phyloP scores from a whole-genome alignment of 1,140 invertebrate genomes.

The Zaprionus davidi region DNA sequence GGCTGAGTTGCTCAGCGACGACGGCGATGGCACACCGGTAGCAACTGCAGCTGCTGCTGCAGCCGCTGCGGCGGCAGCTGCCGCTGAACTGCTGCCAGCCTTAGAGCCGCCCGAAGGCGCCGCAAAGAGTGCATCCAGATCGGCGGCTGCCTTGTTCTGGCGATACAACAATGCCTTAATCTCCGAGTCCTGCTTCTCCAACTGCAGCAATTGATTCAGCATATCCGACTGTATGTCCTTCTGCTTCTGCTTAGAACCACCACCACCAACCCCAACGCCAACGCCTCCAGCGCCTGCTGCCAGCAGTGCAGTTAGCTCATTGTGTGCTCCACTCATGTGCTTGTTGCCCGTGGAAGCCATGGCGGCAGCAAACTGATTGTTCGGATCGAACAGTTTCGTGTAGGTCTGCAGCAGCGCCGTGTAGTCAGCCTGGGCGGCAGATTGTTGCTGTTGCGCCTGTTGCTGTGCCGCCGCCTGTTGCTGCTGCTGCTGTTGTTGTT shows the following conservation, averaged over 20 bases:
- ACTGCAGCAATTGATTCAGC: slow-evolving; percentile 78
- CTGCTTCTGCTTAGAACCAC: slow-evolving; percentile 58
- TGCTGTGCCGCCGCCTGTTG: slow-evolving; percentile 45
- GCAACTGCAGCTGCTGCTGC: slow-evolving; percentile 24
- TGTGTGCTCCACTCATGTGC: slow-evolving; percentile 65
- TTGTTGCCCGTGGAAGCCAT: slow-evolving; percentile 51
- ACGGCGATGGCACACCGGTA: slow-evolving; percentile 53
- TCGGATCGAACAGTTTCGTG: slow-evolving; percentile 78
- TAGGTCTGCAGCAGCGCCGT: slow-evolving; percentile 78
- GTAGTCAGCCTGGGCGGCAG: slow-evolving; percentile 68
- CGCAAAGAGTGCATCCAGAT: slow-evolving; percentile 77
- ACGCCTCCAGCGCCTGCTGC: slow-evolving; percentile 62
- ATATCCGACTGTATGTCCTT: slow-evolving; percentile 74
- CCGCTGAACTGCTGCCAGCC: slow-evolving; percentile 22
- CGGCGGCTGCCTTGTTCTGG: slow-evolving; percentile 75
- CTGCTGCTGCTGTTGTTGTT: slow-evolving; percentile 48
- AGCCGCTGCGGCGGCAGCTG: slow-evolving; percentile 49
- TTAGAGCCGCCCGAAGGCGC: slow-evolving; percentile 48
- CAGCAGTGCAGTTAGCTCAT: slow-evolving; percentile 73
- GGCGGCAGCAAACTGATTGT: slow-evolving; percentile 71
- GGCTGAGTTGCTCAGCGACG: slow-evolving; percentile 62
- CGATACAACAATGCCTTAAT: slow-evolving; percentile 77
- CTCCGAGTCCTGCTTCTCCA: slow-evolving; percentile 78
- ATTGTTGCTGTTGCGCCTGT: slow-evolving; percentile 16
- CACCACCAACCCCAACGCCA: slow-evolving; percentile 28